phyloP scores from a whole-genome alignment of 2,113 vertebrate genomes.

The Neodon shergylaensis region DNA sequence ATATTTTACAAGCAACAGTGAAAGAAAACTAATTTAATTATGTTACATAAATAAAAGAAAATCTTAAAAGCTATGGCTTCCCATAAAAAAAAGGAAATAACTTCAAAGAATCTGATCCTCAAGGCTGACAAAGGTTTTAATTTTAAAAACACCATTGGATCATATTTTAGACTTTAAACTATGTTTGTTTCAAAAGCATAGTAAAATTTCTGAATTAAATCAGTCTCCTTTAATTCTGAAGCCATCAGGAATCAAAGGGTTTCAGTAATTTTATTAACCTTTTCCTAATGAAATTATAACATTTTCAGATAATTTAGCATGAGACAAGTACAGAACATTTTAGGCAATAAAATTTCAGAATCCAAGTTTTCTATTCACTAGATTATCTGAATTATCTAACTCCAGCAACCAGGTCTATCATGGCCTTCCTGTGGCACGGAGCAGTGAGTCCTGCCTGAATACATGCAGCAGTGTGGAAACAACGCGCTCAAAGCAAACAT shows the following conservation, averaged over 20 bases:
- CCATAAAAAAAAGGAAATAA: slow-evolving; percentile 23
- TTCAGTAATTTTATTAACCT: slow-evolving; percentile 40
- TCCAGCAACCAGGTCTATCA: slow-evolving; percentile 4
- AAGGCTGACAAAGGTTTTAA: slow-evolving; percentile 18
- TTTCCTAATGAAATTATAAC: slow-evolving; percentile 61
- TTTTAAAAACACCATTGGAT: slow-evolving; percentile 48
- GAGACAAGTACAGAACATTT: slow-evolving; percentile 9
- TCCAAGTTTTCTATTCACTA: slow-evolving; percentile 52
- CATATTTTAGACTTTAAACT: slow-evolving; percentile 48
- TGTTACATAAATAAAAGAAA: slow-evolving; percentile 38
- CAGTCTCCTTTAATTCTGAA: slow-evolving; percentile 46
- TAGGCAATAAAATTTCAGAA: slow-evolving; percentile 55
- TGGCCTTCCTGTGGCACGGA: neutral
- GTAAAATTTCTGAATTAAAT: slow-evolving; percentile 56
- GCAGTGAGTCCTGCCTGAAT: slow-evolving; percentile 4
- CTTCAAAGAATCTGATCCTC: slow-evolving; percentile 26
- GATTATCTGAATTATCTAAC: slow-evolving; percentile 49
- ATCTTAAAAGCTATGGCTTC: slow-evolving; percentile 53
- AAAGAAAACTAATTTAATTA: slow-evolving; percentile 60
- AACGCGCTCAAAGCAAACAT: neutral
- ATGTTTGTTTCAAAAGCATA: slow-evolving; percentile 34
- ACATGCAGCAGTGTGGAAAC: neutral
- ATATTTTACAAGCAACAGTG: slow-evolving; percentile 39
- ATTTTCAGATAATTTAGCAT: slow-evolving; percentile 36
- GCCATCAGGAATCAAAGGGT: neutral